phyloP scores from a whole-genome alignment of 2,888 invertebrate species.

The Antheraea yamamai region DNA sequence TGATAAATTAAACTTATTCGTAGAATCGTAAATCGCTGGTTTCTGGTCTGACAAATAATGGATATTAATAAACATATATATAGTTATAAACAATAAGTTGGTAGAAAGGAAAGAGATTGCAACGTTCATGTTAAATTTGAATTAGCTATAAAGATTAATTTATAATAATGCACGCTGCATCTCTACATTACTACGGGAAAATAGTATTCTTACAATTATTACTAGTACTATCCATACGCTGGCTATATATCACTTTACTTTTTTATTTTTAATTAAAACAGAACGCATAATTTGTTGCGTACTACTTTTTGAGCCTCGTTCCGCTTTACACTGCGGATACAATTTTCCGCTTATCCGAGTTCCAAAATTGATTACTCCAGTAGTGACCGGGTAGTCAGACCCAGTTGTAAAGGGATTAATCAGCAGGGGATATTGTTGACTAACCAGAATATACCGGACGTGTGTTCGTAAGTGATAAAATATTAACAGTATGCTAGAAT shows the following conservation, averaged over 20 bases:
- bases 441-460: background rate
- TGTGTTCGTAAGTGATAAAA: conserved; percentile 1
- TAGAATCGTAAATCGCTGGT: too few species aligned
- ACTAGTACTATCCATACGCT: background rate
- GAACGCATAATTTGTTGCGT: background rate
- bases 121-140: too few species aligned
- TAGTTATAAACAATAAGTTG: too few species aligned
- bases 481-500: background rate
- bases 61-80: too few species aligned
- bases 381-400: background rate
- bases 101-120: too few species aligned
- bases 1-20: too few species aligned
- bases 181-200: background rate
- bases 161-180: too few species aligned
- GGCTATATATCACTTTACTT: background rate
- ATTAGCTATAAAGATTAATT: too few species aligned
- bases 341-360: background rate
- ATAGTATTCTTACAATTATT: background rate
- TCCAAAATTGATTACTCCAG: background rate
- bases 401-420: background rate
- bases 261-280: background rate
- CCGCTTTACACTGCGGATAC: background rate
- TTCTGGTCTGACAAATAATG: too few species aligned
- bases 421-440: background rate
- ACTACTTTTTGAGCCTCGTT: background rate